phyloP scores from a whole-genome alignment of 2,797 vertebrate genomes.

The Otolemur crassicaudatus region DNA sequence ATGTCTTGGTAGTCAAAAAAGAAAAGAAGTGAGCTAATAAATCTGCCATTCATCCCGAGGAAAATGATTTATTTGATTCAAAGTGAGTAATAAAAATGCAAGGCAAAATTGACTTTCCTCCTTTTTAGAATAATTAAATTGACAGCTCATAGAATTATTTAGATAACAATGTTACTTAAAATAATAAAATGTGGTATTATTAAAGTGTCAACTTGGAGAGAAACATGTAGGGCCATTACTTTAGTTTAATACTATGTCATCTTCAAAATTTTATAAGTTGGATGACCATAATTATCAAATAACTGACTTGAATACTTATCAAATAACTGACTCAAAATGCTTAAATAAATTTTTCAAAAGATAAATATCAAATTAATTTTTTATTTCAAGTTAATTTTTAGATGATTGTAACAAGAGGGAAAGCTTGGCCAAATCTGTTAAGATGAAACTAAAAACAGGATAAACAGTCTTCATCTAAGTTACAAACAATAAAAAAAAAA shows the following conservation, averaged over 20 bases:
- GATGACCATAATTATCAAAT: neutral
- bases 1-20: neutral
- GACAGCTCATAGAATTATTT: constrained; percentile 25
- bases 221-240: constrained; percentile 31
- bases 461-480: neutral
- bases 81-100: neutral
- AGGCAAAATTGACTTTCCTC: neutral
- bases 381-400: constrained; percentile 20
- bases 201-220: neutral
- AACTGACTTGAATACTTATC: neutral
- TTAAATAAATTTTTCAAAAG: neutral
- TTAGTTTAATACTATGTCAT: neutral
- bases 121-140: neutral
- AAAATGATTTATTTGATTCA: constrained; percentile 20
- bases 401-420: neutral
- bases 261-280: constrained; percentile 20
- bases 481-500: neutral
- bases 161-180: constrained; percentile 5
- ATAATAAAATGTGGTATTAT: constrained; percentile 7
- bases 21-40: neutral
- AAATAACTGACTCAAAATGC: constrained; percentile 28
- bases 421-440: neutral
- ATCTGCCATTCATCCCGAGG: neutral
- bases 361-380: neutral
- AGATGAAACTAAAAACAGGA: neutral